Conservation (phyloP, 2,888 invertebrate species). For the Erynnis tages region DNA sequence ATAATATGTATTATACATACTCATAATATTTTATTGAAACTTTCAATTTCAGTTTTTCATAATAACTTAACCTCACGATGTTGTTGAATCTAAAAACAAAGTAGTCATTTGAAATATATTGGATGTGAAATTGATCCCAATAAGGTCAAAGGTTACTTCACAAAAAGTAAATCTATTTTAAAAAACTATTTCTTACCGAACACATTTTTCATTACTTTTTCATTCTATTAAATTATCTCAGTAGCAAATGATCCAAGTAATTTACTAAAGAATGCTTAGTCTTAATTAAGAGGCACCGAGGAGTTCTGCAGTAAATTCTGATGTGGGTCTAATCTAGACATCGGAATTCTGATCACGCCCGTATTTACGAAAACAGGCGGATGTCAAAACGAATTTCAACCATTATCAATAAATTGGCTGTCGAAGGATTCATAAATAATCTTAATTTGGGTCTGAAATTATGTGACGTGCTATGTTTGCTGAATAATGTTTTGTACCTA, state of each 20-base stretch:
- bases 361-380: neutral
- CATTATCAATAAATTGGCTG: neutral
- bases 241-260: neutral
- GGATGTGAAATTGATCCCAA: no score
- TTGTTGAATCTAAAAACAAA: no score
- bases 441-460: neutral
- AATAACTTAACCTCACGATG: no score
- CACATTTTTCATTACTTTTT: neutral
- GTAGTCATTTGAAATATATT: no score
- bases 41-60: no score
- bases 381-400: neutral
- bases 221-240: no score
- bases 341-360: neutral
- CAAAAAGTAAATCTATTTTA: no score
- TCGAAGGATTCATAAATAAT: neutral
- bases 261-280: neutral
- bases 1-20: no score
- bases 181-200: neutral
- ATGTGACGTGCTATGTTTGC: no score
- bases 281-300: neutral
- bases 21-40: no score
- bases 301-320: neutral
- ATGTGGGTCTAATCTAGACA: neutral
- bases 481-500: no score
- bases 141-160: no score